Conservation (phyloP, 1,140 invertebrate species). For the Drosophila bipectinata region DNA sequence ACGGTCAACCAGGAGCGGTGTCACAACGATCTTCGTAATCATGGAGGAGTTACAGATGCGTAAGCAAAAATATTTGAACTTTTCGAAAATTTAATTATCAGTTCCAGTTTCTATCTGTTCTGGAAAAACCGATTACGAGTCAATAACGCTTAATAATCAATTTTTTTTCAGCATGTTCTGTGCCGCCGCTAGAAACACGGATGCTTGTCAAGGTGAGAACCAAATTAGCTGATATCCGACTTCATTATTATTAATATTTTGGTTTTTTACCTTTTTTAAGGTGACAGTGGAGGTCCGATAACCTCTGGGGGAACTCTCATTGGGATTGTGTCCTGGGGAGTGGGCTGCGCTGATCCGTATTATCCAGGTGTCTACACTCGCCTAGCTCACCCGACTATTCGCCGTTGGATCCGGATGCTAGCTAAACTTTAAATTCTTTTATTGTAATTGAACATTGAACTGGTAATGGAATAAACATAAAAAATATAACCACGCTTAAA, state of each 20-base stretch:
- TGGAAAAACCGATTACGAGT: too few relatives aligned
- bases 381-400: conserved; percentile 80
- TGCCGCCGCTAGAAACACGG: conserved; percentile 82
- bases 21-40: conserved; percentile 51
- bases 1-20: conserved; percentile 74
- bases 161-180: conserved; percentile 84
- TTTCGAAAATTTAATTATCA: background rate
- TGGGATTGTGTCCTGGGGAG: conserved; percentile 88
- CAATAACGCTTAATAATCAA: background rate
- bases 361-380: conserved; percentile 88
- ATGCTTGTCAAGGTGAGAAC: conserved; percentile 78
- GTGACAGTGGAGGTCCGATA: conserved; percentile 85
- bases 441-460: too few relatives aligned
- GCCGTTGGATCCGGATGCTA: conserved; percentile 73
- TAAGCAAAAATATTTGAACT: conserved; percentile 47
- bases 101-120: background rate
- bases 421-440: conserved; percentile 68
- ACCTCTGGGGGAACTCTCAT: conserved; percentile 75
- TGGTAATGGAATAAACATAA: background rate
- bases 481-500: conserved; percentile 3
- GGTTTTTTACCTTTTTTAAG: conserved; percentile 14
- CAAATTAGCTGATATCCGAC: background rate
- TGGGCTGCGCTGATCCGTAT: conserved; percentile 86
- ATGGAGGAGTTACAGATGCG: conserved; percentile 75
- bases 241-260: conserved; percentile 1